A percentile compares a stretch with the other conserved stretches of the same genome.
These are phyloP conservation scores for Charanyca ferruginea DNA, from an alignment of 2,888 invertebrate genomes.

Conservation along the genomic window DNA sequence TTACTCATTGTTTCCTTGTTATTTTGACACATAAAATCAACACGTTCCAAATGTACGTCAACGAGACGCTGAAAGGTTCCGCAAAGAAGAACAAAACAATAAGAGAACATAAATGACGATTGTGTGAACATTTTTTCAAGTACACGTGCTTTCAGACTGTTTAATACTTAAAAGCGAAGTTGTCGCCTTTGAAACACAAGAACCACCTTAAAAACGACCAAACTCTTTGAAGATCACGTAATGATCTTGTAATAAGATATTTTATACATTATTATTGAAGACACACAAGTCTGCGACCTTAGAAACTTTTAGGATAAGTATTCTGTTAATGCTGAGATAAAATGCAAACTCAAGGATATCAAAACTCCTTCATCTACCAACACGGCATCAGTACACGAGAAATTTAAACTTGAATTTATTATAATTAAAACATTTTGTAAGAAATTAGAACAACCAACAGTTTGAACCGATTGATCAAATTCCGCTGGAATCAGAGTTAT, in stretches of 20 bases:
- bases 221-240: slow-evolving; percentile 60
- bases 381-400: neutral
- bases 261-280: slow-evolving; percentile 46
- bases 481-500: slow-evolving; percentile 19
- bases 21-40: slow-evolving; percentile 31
- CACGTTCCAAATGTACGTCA: slow-evolving; percentile 22
- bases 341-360: slow-evolving; percentile 41
- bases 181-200: slow-evolving; percentile 60
- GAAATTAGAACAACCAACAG: slow-evolving; percentile 11
- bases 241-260: slow-evolving; percentile 65
- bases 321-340: slow-evolving; percentile 8
- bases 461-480: slow-evolving; percentile 20
- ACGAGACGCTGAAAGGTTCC: slow-evolving; percentile 19
- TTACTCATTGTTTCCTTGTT: slow-evolving; percentile 23
- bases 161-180: slow-evolving; percentile 54
- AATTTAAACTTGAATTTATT: slow-evolving; percentile 5
- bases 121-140: slow-evolving; percentile 48
- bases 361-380: slow-evolving; percentile 8
- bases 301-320: slow-evolving; percentile 34
- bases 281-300: slow-evolving; percentile 25
- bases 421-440: slow-evolving; percentile 27
- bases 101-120: slow-evolving; percentile 44
- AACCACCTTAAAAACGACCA: slow-evolving; percentile 28
- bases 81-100: slow-evolving; percentile 26
- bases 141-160: slow-evolving; percentile 42